These are phyloP conservation scores for Carpatolechia fugitivella DNA, from an alignment of 2,888 invertebrate species.

Conservation along the genomic window DNA sequence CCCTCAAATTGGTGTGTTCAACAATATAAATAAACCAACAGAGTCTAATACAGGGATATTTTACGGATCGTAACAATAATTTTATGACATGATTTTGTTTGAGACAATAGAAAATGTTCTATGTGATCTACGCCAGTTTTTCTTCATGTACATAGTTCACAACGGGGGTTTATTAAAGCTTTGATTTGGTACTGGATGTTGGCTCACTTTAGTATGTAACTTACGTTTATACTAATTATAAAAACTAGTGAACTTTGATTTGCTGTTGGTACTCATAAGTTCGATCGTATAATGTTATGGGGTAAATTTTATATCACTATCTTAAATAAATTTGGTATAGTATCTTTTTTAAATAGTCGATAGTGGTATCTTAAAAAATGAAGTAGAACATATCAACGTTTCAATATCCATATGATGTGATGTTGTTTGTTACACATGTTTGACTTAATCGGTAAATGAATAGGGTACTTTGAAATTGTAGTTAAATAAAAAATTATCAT, in stretches of 20 bases:
- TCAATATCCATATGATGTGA: slow-evolving; percentile 32
- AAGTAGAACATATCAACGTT: slow-evolving; percentile 62
- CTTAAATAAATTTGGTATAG: slow-evolving; percentile 40
- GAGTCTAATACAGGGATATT: slow-evolving; percentile 78
- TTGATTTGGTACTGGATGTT: slow-evolving; percentile 73
- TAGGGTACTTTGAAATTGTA: not conserved
- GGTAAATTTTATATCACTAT: slow-evolving; percentile 38
- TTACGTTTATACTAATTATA: slow-evolving; percentile 38
- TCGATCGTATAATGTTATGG: slow-evolving; percentile 2
- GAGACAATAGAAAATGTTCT: slow-evolving; percentile 23
- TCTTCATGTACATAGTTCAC: slow-evolving; percentile 4
- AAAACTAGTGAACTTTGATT: slow-evolving; percentile 22
- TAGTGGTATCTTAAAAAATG: slow-evolving; percentile 48
- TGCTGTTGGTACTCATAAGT: not conserved
- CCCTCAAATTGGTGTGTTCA: slow-evolving; percentile 65
- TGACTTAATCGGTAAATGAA: not conserved
- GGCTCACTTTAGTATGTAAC: slow-evolving; percentile 61
- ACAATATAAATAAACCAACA: slow-evolving; percentile 55
- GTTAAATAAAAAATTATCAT: not conserved
- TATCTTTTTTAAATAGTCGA: slow-evolving; percentile 37
- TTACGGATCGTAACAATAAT: slow-evolving; percentile 61
- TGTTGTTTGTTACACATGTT: slow-evolving; percentile 25
- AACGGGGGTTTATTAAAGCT: slow-evolving; percentile 53
- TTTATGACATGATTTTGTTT: slow-evolving; percentile 48
- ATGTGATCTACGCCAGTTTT: not conserved